Evolutionary conservation across 2,113 vertebrate genomes (phyloP), one percentile per base, ranked within the genome.

Genomic region (Limnothrissa miodon): DNA sequence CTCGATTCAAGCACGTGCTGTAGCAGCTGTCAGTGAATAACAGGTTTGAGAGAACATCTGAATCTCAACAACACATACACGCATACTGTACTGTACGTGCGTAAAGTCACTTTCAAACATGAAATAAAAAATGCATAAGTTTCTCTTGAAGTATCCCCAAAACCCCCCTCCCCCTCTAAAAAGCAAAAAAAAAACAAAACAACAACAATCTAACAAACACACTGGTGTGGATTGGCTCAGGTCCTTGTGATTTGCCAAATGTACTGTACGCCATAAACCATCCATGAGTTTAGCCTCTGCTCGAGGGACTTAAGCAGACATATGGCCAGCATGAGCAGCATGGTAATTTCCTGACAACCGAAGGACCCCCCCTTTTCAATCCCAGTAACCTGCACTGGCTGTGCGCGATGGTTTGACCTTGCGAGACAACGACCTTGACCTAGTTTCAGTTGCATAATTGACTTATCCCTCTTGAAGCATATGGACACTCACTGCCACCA

Each of bases 401-500:
- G 59, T 29, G 59, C 1, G 33, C 11, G 25, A 66, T 7, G 9
- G 66, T 17, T 74, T 74, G 66, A 74, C 66, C 33, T 74, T 74
- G 66, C 1, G 19, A 74, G 25, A 74, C 66, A 33, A 36, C 29
- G 66, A 74, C 66, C 66, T 74, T 74, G 66, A 74, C 66, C 80
- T 66, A 42, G n/a, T 39, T 59, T 29, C 19, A n/a, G 53, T 25
- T 62, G 51, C 13, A 56, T 21, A 62, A 59, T 62, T 39, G 51
- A 42, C 80, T 81, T 81, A 81, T 81, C 80, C 66, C 10, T 62
- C 56, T 81, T 23, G 66, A 74, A 74, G 66, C 66, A 74, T 62
- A 62, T 39, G 66, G 66, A 36, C 66, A 15, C 11, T 74, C 25
- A 13, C 66, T 74, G 13, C 5, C 17, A 13, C 66, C 66, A 33